Evolutionary conservation across 2,797 vertebrate species (phyloP), one percentile per base, ranked within the genome.

Genomic region (Yasuhikotakia modesta): DNA sequence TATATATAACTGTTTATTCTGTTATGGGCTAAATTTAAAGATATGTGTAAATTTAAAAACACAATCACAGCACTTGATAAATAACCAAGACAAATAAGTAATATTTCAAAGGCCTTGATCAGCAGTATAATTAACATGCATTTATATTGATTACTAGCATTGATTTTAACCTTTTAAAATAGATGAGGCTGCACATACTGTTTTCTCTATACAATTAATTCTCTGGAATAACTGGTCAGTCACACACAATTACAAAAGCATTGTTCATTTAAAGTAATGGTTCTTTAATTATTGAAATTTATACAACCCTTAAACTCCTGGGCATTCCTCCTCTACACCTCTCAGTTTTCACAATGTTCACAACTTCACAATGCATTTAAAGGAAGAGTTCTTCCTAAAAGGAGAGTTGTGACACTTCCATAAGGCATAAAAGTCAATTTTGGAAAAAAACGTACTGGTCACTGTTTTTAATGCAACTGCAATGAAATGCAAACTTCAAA

Each of bases 101-200:
- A 6, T 61, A 70, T 50, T 77, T 69, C n/a, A 55, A 32, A 58
- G 6, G 7, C 0, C 27, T 27, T 77, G 10, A 35, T 63, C 1
- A 8, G 2, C 39, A 14, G 35, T 52, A 4, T 53, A 64, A 64
- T 55, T 45, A 78, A 55, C 21, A 63, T 45, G 68, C 35, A 39
- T 70, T 63, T 7, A 53, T 24, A 43, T 27, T 53, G 10, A 70
- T 48, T 46, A 48, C 6, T 1, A 48, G 12, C 30, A 78, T 43
- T 52, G 32, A 71, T 71, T 78, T 78, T 63, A 52, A 11, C 6
- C 17, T 27, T 66, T 45, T 53, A 45, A 78, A 43, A 16, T n/a
- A 45, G 6, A 52, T 50, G 14, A 45, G 17, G 16, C 22, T 21
- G 12, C 30, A 63, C 24, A 30, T 39, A 7, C n/a, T 53, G 24